phyloP scores from a whole-genome alignment of 2,113 vertebrate species.

The Conger conger region DNA sequence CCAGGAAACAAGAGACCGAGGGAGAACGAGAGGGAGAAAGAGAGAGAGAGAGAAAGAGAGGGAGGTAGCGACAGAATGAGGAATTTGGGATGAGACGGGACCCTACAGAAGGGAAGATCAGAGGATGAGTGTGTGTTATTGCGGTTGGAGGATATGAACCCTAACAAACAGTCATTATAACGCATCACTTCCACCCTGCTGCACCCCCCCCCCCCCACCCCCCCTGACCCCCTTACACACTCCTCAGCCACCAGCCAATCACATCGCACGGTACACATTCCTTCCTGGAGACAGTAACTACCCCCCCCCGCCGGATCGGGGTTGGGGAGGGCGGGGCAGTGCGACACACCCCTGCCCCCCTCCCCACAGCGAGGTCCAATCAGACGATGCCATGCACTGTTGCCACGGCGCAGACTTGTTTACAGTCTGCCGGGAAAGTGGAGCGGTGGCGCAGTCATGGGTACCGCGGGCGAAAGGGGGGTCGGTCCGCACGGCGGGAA shows the following conservation, averaged over 20 bases:
- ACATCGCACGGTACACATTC: conserved; percentile 55
- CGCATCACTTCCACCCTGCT: conserved; percentile 50
- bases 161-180: conserved; percentile 35
- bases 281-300: conserved; percentile 67
- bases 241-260: conserved; percentile 64
- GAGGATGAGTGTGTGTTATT: conserved; percentile 12
- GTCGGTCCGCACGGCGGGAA: no score
- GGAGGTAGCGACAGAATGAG: not conserved
- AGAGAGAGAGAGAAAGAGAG: not conserved
- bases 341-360: conserved; percentile 1
- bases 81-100: not conserved
- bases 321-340: not conserved
- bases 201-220: conserved; percentile 41
- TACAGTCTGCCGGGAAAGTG: no score
- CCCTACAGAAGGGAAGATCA: not conserved
- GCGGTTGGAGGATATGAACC: conserved; percentile 36
- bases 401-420: no score
- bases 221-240: conserved; percentile 49
- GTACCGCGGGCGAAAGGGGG: conserved; percentile 20
- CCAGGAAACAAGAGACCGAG: not conserved
- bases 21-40: conserved; percentile 9
- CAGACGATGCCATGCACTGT: conserved; percentile 34
- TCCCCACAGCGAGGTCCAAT: conserved; percentile 56
- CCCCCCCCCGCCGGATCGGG: conserved; percentile 19
- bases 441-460: conserved; percentile 44